A percentile compares a stretch with the other conserved stretches of the same genome.
phyloP scores from a whole-genome alignment of 2,113 vertebrate species.

The Eublepharis macularius region DNA sequence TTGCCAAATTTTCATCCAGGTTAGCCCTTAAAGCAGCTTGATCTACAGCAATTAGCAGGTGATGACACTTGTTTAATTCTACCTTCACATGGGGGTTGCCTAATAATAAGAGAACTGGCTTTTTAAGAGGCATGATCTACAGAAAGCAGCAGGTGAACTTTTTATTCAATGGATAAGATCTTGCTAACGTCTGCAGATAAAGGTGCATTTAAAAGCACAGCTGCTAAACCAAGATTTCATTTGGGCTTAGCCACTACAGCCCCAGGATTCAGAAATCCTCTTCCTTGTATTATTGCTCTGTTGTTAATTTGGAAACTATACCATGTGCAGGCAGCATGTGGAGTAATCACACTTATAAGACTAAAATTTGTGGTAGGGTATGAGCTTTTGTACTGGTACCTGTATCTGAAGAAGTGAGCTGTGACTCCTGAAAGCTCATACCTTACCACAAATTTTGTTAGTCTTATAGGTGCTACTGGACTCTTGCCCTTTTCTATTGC shows the following conservation, averaged over 20 bases:
- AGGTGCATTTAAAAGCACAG: background rate
- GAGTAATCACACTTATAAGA: too few relatives aligned
- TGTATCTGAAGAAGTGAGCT: too few relatives aligned
- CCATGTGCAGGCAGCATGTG: background rate
- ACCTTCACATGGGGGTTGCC: background rate
- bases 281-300: background rate
- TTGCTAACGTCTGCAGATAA: background rate
- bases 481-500: too few relatives aligned
- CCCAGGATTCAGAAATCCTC: background rate
- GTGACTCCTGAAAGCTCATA: too few relatives aligned
- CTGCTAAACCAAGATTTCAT: background rate
- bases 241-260: background rate
- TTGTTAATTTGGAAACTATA: background rate
- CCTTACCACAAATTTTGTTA: too few relatives aligned
- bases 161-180: background rate
- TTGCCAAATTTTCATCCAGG: background rate
- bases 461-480: too few relatives aligned
- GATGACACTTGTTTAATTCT: background rate
- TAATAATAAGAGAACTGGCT: background rate
- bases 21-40: background rate
- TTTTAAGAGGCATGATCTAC: background rate
- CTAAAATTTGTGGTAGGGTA: too few relatives aligned
- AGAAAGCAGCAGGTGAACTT: background rate
- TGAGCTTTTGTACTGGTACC: too few relatives aligned
- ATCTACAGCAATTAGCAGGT: background rate